Evolutionary conservation across 1,140 invertebrate genomes (phyloP), one percentile per base, ranked within the genome.

Genomic region (Ceratina japonica): DNA sequence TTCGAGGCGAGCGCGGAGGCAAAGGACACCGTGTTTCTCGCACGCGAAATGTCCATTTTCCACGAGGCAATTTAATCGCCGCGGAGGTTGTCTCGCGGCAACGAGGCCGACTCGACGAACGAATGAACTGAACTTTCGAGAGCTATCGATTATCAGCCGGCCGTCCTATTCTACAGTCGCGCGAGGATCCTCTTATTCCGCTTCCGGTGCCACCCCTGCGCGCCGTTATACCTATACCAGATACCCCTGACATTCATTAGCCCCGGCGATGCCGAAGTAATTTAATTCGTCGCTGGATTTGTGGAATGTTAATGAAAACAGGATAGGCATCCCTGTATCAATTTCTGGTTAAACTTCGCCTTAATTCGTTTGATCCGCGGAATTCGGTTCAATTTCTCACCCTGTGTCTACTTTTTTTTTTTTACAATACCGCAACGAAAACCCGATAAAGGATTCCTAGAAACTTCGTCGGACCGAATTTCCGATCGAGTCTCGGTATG

Each of bases 291-390:
- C 89, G 85, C 89, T 89, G 87, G 90, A 91, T 91, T 91, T 90
- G 90, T 87, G 91, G 91, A 91, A 92, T 92, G 90, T 91, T 92
- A 90, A 92, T 91, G 90, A 91, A 92, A 92, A 90, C 87, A 86
- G 86, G 74, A 86, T 82, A 84, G 86, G 76, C 83, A 88, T 84
- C 81, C 84, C 84, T 88, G 83, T 85, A 87, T 86, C 86, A 86
- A 90, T 90, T 90, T 89, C 88, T 84, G 87, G 89, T 89, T 89
- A 88, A 89, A 85, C 52, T 83, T 86, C 65, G 52, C 56, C 27
- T 31, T 66, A 31, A 72, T n/a, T 64, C 20, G 81, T 10, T 51
- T 59, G 27, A 58, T 44, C 27, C 24, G 64, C 24, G 5, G 65
- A 16, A 18, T 18, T 63, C 58, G 31, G 0, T 64, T 69, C 68